Conservation (phyloP, 1,140 invertebrate species). For the Pachypsylla venusta region DNA sequence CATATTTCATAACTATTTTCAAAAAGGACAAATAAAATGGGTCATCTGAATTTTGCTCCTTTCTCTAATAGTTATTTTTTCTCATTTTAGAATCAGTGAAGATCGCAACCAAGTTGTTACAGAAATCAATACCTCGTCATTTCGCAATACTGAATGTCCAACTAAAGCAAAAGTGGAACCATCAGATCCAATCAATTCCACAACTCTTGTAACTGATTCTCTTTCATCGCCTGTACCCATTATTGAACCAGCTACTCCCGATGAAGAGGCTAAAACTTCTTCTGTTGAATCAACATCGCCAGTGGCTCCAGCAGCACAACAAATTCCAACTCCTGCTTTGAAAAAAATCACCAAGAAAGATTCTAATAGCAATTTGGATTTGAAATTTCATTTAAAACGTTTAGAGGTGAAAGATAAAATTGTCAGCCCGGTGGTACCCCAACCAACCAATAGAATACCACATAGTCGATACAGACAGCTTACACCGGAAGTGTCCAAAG, state of each 20-base stretch:
- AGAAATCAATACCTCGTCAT: no score
- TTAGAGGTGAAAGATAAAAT: conserved; percentile 69
- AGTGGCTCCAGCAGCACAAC: conserved; percentile 7
- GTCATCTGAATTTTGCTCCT: no score
- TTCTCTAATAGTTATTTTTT: no score
- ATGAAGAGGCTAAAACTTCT: conserved; percentile 17
- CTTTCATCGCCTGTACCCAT: conserved; percentile 15
- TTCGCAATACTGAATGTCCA: no score
- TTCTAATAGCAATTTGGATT: conserved; percentile 32
- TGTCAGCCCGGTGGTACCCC: conserved; percentile 79
- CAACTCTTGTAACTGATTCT: conserved; percentile 11
- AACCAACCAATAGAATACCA: conserved; percentile 37
- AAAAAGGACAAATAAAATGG: no score
- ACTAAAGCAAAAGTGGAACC: no score
- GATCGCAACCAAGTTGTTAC: no score
- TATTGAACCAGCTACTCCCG: not conserved
- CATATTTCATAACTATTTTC: no score
- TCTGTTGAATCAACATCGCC: conserved; percentile 17
- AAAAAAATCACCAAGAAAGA: not conserved
- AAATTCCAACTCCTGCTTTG: not conserved
- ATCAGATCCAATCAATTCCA: no score
- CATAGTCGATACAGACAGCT: conserved; percentile 21
- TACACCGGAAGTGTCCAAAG: conserved; percentile 23
- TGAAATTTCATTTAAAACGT: conserved; percentile 29
- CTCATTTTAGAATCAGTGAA: no score